Base-by-base conservation (phyloP, 2,888 invertebrate genomes). In the Ecliptopera silaceata region DNA sequence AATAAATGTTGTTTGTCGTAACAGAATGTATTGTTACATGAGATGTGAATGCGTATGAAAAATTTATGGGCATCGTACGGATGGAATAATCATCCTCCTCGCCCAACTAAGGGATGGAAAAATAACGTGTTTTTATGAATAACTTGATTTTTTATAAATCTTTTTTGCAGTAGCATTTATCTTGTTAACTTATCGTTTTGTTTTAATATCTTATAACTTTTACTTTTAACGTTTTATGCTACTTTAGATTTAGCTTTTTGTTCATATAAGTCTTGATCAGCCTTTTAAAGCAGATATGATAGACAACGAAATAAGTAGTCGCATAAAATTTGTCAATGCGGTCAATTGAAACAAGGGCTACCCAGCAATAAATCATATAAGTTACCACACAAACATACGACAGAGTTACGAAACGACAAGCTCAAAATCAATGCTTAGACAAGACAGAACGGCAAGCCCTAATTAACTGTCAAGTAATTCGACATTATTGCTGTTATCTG, bases 391-490 rank as follows among this genome's bases (percentile, higher is more conserved):
- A 75, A 79, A 82, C 84, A 85, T 70, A 77, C 77, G 80, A 80
- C 79, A 79, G 79, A 3, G 78, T 88, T 87, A 80, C 86, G 84
- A 85, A 86, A 88, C 71, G 71, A 78, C 80, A 75, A 75, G 68
- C 75, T 75, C 68, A 81, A 29, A 48, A 48, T 48, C 81, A 82
- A 79, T 77, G 80, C 78, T 75, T 70, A 76, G 75, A 83, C 83
- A 79, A 79, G 78, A 71, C 74, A 67, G 79, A 84, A 81, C 82
- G 86, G 84, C 88, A 83, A 83, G 70, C 79, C 77, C 87, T 89
- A 91, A 91, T 90, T 89, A 88, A 84, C 83, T 89, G 88, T 86
- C 88, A 80, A 79, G 77, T 84, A 84, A 87, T 84, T 84, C 82
- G 80, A 86, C 79, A 75, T 80, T 83, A 85, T 80, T 77, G 76